Evolutionary conservation across 2,888 invertebrate species (phyloP).

Genomic region (Drosophila meridionalis): DNA sequence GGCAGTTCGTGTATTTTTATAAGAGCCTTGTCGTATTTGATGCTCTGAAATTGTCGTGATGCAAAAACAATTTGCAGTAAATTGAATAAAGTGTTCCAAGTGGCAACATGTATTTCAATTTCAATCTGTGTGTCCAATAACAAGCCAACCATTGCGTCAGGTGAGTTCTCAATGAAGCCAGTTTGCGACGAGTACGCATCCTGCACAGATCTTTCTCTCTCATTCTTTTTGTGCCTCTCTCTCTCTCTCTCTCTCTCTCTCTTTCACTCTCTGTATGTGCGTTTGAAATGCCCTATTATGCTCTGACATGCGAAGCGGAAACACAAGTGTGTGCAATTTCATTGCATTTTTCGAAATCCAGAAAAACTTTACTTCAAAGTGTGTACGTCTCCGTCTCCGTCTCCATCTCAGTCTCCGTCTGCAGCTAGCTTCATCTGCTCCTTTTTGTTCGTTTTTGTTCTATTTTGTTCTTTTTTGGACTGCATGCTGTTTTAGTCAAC

Average conservation of each 20-base stretch:
- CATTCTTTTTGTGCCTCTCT: neutral
- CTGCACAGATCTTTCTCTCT: neutral
- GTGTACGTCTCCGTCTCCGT: slow-evolving; percentile 27
- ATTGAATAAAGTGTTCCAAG: slow-evolving; percentile 65
- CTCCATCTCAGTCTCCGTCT: slow-evolving; percentile 26
- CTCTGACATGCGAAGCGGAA: slow-evolving; percentile 65
- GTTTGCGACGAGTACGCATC: slow-evolving; percentile 25
- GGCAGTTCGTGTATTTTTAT: slow-evolving; percentile 7
- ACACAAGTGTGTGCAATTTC: slow-evolving; percentile 73
- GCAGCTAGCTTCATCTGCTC: slow-evolving; percentile 1
- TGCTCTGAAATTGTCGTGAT: slow-evolving; percentile 35
- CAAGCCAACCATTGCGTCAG: slow-evolving; percentile 48
- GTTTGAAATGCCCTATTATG: slow-evolving; percentile 29
- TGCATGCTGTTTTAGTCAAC: slow-evolving; percentile 49
- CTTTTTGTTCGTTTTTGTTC: neutral
- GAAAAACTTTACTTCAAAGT: slow-evolving; percentile 62
- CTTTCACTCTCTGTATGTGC: neutral
- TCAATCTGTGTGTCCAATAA: slow-evolving; percentile 68
- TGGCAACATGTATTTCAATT: slow-evolving; percentile 60
- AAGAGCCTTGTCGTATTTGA: slow-evolving; percentile 1
- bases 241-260: neutral
- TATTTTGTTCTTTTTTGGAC: neutral
- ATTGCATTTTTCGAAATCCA: slow-evolving; percentile 62
- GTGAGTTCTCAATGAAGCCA: slow-evolving; percentile 35
- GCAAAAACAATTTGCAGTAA: slow-evolving; percentile 65